Evolutionary conservation across 53 echinoderm and acorn worm genomes (phyloP), one percentile per base, ranked within the genome.

Genomic region (Echinometra lucunter): DNA sequence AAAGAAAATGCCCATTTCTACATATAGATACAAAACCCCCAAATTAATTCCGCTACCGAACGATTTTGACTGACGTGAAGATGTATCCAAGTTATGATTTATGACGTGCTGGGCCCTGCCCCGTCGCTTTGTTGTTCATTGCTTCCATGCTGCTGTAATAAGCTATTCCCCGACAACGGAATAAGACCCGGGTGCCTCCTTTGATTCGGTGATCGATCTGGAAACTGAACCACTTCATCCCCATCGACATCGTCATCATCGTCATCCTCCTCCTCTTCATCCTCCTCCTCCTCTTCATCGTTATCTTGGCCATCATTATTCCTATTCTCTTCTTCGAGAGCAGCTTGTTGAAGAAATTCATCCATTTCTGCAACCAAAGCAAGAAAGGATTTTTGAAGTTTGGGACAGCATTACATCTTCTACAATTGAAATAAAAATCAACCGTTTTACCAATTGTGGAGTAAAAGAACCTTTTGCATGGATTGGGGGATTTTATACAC

Each of bases 151-250:
- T 10, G 47, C 30, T 49, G 45, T 30, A 85, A 49, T 30, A 18
- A 8, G 28, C 85, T 85, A 47, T 10, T 12, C 9, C 85, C 85
- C 40, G 81, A 18, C 21, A 44, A 44, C 40, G 81, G 81, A 23
- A 81, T 44, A 27, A 85, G 85, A 30, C 85, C 49, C 8, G 99
- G 99, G 44, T 98, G 99, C 57, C 99, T 95, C 27, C 97, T 66
- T 15, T 82, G 94, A 57, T 99, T 99, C 15, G 98, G 99, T 67
- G 98, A 96, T 89, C 99, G 96, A 93, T 97, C 97, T 16, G 99
- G 98, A 92, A 97, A 96, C 66, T 97, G 99, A 66, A 99, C 98
- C 88, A 97, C 98, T 94, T 99, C 99, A 57, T 99, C 99, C n/a
- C 95, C 98, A 1, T 96, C 96, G 15, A 94, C 69, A 45, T 96